Evolutionary conservation across 1,140 invertebrate species (phyloP).

Genomic region (Phymorhynchus buccinoides): DNA sequence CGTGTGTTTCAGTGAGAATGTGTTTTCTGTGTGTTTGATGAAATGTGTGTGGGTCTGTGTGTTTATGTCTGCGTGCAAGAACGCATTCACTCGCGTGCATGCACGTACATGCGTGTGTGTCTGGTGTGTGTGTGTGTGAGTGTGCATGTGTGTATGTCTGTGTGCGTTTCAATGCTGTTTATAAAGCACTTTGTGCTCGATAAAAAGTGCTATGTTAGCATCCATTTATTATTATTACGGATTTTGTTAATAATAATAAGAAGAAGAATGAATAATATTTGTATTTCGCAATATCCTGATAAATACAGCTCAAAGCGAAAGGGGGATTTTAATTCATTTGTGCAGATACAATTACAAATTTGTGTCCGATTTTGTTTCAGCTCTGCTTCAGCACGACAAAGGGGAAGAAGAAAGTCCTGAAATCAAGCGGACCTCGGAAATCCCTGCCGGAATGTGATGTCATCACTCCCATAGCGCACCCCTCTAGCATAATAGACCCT

Average conservation of each 20-base stretch:
- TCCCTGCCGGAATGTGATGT: conserved; percentile 45
- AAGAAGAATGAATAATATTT: no score
- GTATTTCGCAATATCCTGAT: no score
- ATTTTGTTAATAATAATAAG: not conserved
- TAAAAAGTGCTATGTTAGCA: no score
- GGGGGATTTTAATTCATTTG: not conserved
- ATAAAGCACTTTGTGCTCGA: not conserved
- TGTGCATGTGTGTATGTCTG: not conserved
- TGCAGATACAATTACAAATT: not conserved
- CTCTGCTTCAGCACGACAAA: conserved; percentile 41
- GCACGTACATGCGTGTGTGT: no score
- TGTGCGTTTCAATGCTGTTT: not conserved
- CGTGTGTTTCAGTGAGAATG: no score
- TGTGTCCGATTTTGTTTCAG: conserved; percentile 32
- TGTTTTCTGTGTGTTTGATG: no score
- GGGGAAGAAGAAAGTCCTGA: conserved; percentile 45
- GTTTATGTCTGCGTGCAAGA: not conserved
- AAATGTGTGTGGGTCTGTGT: no score
- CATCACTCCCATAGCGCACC: no score
- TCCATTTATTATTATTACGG: not conserved
- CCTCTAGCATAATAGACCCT: no score
- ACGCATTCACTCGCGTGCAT: no score
- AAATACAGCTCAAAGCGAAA: no score
- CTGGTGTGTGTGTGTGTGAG: conserved; percentile 23
- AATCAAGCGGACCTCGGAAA: conserved; percentile 44